Evolutionary conservation across 2,888 invertebrate species (phyloP), one percentile per base, ranked within the genome.

Genomic region (Sarcophaga variegata): DNA sequence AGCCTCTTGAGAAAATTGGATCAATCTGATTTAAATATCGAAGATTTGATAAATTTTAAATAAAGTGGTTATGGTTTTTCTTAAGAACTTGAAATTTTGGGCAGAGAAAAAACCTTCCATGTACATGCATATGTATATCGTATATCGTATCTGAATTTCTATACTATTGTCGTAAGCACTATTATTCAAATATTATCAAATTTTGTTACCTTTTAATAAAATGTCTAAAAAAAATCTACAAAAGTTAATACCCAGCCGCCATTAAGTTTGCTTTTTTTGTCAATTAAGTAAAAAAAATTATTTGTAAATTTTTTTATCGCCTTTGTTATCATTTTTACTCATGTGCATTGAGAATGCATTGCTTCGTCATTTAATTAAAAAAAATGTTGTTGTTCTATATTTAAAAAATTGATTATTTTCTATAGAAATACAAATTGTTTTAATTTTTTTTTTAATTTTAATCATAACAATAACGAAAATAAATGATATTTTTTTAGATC

Each of bases 391-490:
- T 69, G 37, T 5, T 69, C 2, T 45, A 60, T 20, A 62, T 59
- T 54, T 25, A 25, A 59, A 60, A 54, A 70, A 64, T 59, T 59
- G 17, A 59, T 27, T 59, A 70, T 66, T 67, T 75, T 17, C 2
- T 37, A 59, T 22, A 27, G 20, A 66, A 54, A 66, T 17, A 27
- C 3, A 54, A 54, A 60, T 62, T 37, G 37, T 37, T 54, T 67
- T 27, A 67, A 4, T 76, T 45, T 20, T 27, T 74, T 67, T 54
- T 37, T 54, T 37, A 2, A 76, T 47, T 76, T 70, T 64, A 70
- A 64, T 70, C 59, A 76, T 70, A 76, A 82, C 70, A 69, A 59
- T 71, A 71, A 27, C 71, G 10, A 81, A 74, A 54, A 76, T 64
- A 76, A 82, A 76, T 70, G 45, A 70, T 70, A 54, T 49, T 54